Percentiles rank a stretch among this genome's conserved stretches.
Evolutionary conservation across 2,113 vertebrate species (phyloP).

Genomic region (Falco punctatus): DNA sequence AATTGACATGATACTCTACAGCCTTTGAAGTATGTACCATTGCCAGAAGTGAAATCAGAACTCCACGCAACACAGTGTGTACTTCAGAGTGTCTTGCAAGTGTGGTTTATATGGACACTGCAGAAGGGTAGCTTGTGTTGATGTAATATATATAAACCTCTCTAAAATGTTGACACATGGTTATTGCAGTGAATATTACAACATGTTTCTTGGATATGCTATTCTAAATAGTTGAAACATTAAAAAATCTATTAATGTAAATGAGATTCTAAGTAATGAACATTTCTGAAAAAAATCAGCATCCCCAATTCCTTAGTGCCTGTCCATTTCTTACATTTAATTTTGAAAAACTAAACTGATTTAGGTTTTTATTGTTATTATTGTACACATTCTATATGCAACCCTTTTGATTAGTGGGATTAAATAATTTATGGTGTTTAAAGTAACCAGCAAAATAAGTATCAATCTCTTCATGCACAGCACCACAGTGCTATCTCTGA

Average conservation of each 20-base stretch:
- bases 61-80: background rate
- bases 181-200: background rate
- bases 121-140: background rate
- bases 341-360: background rate
- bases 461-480: background rate
- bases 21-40: background rate
- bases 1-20: background rate
- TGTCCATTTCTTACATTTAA: background rate
- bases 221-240: background rate
- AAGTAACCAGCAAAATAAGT: background rate
- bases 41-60: conserved; percentile 8
- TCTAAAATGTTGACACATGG: background rate
- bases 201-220: background rate
- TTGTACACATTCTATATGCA: background rate
- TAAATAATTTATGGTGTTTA: background rate
- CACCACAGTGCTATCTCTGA: background rate
- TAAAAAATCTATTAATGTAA: background rate
- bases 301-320: background rate
- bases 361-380: background rate
- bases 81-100: background rate
- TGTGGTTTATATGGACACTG: background rate
- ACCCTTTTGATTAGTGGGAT: background rate
- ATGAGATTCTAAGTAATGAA: background rate
- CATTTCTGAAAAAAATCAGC: background rate
- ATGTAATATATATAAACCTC: background rate